These are phyloP conservation scores for Antechinus stuartii DNA, from an alignment of 2,113 vertebrate genomes.

Conservation along the genomic window DNA sequence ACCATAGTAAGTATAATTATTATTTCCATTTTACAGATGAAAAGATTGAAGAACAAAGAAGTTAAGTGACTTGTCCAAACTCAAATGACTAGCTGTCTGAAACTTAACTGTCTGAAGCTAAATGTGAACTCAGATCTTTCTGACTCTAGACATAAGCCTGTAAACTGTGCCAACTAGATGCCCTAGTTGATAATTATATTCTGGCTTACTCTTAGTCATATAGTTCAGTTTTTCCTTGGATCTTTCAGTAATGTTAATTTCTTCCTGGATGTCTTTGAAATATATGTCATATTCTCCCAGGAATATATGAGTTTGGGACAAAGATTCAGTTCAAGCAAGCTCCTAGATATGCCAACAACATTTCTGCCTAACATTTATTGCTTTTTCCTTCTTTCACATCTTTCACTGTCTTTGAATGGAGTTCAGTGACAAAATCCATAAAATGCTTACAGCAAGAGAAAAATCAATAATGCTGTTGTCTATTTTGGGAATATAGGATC, in stretches of 20 bases:
- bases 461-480: neutral
- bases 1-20: neutral
- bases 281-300: neutral
- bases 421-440: neutral
- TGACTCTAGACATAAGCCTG: neutral
- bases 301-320: neutral
- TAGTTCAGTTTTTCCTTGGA: neutral
- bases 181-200: neutral
- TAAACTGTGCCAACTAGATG: neutral
- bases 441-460: neutral
- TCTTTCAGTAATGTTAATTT: neutral
- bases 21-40: neutral
- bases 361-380: neutral
- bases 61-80: neutral
- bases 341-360: neutral
- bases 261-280: neutral
- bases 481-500: neutral
- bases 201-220: neutral
- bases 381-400: neutral
- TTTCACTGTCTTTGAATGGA: neutral
- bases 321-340: neutral
- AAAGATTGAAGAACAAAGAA: neutral
- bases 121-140: neutral
- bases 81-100: neutral
- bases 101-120: neutral